Conservation (phyloP, 2,888 invertebrate species). For the Andrena marginata region DNA sequence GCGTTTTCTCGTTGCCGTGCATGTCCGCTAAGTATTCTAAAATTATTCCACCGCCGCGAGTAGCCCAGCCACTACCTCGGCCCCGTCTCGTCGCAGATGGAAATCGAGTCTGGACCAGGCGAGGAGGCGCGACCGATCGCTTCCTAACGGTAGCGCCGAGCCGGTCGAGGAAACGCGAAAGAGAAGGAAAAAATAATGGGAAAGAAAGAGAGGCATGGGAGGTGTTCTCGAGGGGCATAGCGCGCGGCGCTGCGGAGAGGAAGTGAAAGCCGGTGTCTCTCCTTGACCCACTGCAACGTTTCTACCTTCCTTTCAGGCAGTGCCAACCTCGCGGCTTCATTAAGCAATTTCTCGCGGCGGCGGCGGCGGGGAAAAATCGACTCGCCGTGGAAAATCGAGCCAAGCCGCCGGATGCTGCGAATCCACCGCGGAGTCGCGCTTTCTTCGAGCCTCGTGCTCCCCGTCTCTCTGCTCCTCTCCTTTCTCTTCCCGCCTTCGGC, state of each 20-base stretch:
- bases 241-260: conserved; percentile 81
- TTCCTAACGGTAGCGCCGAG: conserved; percentile 40
- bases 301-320: conserved; percentile 84
- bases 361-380: conserved; percentile 64
- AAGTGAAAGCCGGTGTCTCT: conserved; percentile 85
- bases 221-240: conserved; percentile 69
- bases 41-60: not conserved
- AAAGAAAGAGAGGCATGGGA: conserved; percentile 62
- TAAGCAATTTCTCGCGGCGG: conserved; percentile 82
- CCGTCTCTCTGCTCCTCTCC: not conserved
- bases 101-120: conserved; percentile 6
- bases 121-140: not conserved
- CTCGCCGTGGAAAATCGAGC: conserved; percentile 64
- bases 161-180: conserved; percentile 42
- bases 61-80: not conserved
- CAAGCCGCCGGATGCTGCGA: not conserved
- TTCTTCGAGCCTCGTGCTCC: conserved; percentile 11
- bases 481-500: not conserved
- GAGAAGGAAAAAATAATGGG: conserved; percentile 44
- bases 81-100: not conserved
- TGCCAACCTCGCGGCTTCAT: conserved; percentile 82
- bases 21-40: not conserved
- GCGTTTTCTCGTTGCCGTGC: not conserved
- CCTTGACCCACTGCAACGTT: conserved; percentile 85
- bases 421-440: not conserved